Evolutionary conservation across 2,797 vertebrate species (phyloP).

Genomic region (Champsocephalus esox): DNA sequence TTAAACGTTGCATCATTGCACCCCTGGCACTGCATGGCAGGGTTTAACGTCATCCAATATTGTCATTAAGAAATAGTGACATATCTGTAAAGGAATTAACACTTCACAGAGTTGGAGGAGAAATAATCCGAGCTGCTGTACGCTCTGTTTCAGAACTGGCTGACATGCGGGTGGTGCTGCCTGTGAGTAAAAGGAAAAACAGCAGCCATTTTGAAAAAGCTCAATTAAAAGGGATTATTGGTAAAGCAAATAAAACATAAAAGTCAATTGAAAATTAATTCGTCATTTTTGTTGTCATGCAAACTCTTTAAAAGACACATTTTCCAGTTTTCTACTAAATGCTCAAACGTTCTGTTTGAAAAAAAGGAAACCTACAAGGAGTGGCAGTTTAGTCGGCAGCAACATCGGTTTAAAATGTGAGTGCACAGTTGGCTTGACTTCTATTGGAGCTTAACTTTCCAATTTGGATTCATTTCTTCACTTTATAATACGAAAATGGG

Average conservation of each 20-base stretch:
- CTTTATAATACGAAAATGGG: constrained; percentile 58
- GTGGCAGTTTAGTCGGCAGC: constrained; percentile 41
- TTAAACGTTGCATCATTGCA: constrained; percentile 34
- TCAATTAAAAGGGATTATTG: constrained; percentile 1
- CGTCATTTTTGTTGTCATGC: constrained; percentile 14
- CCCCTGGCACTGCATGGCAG: neutral
- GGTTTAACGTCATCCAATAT: constrained; percentile 36
- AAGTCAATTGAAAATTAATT: neutral
- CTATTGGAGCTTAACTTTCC: constrained; percentile 64
- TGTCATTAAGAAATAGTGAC: constrained; percentile 43
- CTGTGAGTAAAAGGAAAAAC: constrained; percentile 8
- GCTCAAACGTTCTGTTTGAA: constrained; percentile 30
- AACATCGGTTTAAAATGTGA: constrained; percentile 47
- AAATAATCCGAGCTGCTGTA: constrained; percentile 12
- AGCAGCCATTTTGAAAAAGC: constrained; percentile 38
- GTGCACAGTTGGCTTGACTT: constrained; percentile 46
- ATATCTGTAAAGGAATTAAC: constrained; percentile 25
- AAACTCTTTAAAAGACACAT: constrained; percentile 18
- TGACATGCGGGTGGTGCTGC: constrained; percentile 26
- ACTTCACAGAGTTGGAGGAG: constrained; percentile 31
- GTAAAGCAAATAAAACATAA: neutral
- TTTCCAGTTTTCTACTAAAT: constrained; percentile 23
- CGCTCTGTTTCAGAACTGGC: constrained; percentile 10
- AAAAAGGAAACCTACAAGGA: constrained; percentile 6
- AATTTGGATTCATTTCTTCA: constrained; percentile 62